Base-by-base conservation (phyloP, 1,140 invertebrate species). In the Caenorhabditis remanei region DNA sequence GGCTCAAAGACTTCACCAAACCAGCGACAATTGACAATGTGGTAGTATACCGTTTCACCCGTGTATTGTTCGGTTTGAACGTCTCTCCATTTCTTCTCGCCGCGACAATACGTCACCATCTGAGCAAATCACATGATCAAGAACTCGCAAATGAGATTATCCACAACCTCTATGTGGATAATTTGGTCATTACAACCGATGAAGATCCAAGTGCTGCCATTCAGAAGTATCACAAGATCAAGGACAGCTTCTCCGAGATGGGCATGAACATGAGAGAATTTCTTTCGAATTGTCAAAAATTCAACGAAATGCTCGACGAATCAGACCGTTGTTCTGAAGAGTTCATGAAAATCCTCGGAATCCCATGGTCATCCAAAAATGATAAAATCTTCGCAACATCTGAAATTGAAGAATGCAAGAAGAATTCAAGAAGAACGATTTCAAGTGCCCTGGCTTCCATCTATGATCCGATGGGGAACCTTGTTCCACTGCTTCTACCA, bases 31-130 rank as follows among this genome's bases (percentile, higher is more conserved):
- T 5, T 5, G 58, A 71, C 5, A 89, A 89, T 61, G 5, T 88
- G 4, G n/a, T 24, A 40, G 65, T 24, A 11, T 79, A 63, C 21
- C 19, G 87, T 43, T 89, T 85, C 50, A 48, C 71, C 6, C 48
- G 84, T 58, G 83, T 89, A 14, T 67, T 83, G 13, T 89, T 89
- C 58, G 88, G 88, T n/a, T 8, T 89, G 9, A 89, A 85, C 21
- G 43, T 61, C 6, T 58, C 46, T 13, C 87, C 88, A 16, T 89
- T 55, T 43, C 9, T 89, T 5, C 41, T 89, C 0, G 58, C 9
- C 4, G 41, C 43, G 50, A 50, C 48, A 13, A 85, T 85, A n/a
- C 19, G 48, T 14, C 21, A 53, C 8, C 40, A 53, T 21, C 21
- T 85, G 48, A 43, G 56, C 7, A 21, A 40, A 21, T 9, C 7